Percentiles rank a stretch among this genome's conserved stretches.
Evolutionary conservation across 2,797 vertebrate species (phyloP).

Genomic region (Falco berigora): DNA sequence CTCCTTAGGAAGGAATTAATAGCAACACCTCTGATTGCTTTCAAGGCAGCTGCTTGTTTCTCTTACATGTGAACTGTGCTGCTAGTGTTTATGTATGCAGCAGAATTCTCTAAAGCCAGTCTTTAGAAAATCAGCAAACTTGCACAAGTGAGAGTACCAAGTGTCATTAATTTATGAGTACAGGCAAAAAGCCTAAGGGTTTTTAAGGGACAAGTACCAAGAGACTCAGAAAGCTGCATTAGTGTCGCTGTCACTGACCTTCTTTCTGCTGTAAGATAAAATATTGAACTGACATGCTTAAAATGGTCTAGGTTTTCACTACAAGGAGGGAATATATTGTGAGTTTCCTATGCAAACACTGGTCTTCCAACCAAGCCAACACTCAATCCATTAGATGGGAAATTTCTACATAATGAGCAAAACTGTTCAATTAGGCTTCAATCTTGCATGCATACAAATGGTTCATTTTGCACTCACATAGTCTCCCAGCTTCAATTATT

Average conservation of each 20-base stretch:
- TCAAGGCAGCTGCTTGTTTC: not conserved
- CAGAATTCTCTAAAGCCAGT: not conserved
- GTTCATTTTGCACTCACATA: not conserved
- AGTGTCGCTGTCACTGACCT: not conserved
- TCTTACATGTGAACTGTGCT: not conserved
- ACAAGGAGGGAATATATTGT: not conserved
- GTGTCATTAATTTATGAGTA: constrained; percentile 25
- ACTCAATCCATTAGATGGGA: not conserved
- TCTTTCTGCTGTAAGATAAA: not conserved
- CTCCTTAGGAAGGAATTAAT: not conserved
- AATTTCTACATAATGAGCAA: not conserved
- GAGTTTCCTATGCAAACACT: not conserved
- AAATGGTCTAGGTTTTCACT: not conserved
- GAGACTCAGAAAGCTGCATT: not conserved
- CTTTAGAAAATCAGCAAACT: not conserved
- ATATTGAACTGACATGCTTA: not conserved
- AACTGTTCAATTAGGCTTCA: not conserved
- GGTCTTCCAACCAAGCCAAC: not conserved
- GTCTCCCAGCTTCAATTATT: not conserved
- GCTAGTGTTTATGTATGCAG: not conserved
- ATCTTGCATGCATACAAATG: not conserved
- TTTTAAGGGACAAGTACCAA: not conserved
- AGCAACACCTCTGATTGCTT: not conserved
- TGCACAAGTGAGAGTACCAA: not conserved
- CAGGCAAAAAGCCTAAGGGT: not conserved